These are phyloP conservation scores for Osedax fenrisi DNA, from an alignment of 2,888 invertebrate genomes.

Conservation along the genomic window DNA sequence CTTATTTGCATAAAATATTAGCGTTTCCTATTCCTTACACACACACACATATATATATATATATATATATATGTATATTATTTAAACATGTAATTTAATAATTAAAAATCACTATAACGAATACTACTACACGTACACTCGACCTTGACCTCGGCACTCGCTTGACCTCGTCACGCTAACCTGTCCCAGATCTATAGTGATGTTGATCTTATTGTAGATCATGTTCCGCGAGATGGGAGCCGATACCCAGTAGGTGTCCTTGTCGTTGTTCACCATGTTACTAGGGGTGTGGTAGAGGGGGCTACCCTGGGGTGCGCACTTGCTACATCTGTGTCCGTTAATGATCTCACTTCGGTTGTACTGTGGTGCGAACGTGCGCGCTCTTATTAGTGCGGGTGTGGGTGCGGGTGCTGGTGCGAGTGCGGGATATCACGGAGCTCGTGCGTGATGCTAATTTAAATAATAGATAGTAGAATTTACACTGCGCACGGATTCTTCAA, in stretches of 20 bases:
- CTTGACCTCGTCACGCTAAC: slow-evolving; percentile 55
- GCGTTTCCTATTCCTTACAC: too few relatives aligned
- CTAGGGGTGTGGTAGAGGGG: slow-evolving; percentile 67
- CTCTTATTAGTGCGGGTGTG: too few relatives aligned
- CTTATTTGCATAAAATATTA: too few relatives aligned
- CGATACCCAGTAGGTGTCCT: slow-evolving; percentile 87
- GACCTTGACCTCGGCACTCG: background rate
- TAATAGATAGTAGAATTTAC: too few relatives aligned
- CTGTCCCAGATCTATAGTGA: slow-evolving; percentile 92
- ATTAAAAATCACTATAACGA: background rate
- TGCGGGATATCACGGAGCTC: too few relatives aligned
- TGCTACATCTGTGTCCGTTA: slow-evolving; percentile 79
- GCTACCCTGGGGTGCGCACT: slow-evolving; percentile 64
- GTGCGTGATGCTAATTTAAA: too few relatives aligned
- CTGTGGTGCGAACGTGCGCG: slow-evolving; percentile 43
- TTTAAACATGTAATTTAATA: background rate
- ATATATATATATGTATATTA: background rate
- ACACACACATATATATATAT: background rate
- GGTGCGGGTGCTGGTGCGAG: too few relatives aligned
- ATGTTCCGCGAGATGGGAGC: slow-evolving; percentile 90
- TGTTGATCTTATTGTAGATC: slow-evolving; percentile 89
- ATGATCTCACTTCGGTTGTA: too few relatives aligned
- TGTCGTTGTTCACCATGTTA: slow-evolving; percentile 84
- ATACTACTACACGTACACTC: background rate
- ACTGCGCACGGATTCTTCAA: too few relatives aligned